Percentiles rank a stretch among this genome's conserved stretches.
phyloP scores from a whole-genome alignment of 53 echinoderm and acorn worm species.

The Temnopleurus reevesii region DNA sequence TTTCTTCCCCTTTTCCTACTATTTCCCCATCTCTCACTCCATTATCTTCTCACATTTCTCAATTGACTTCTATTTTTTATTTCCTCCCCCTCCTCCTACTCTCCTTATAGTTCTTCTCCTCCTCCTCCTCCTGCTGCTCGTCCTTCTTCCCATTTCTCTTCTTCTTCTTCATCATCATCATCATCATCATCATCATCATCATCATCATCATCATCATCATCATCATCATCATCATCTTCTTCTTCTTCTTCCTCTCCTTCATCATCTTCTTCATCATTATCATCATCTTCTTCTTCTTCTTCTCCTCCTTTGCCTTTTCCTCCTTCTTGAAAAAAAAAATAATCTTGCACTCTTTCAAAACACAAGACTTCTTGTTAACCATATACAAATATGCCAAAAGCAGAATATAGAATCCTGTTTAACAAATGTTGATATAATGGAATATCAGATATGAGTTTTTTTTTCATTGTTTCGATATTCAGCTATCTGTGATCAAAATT shows the following conservation, averaged over 20 bases:
- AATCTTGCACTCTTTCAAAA: no score
- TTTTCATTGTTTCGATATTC: no score
- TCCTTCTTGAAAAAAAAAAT: no score
- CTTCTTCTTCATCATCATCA: background rate
- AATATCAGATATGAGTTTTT: no score
- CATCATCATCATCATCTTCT: background rate
- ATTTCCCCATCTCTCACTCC: background rate
- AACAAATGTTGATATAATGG: no score
- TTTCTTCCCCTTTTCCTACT: background rate
- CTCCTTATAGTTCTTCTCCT: background rate
- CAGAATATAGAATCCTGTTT: no score
- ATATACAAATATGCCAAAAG: no score
- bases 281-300: background rate
- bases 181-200: background rate
- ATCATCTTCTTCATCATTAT: background rate
- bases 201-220: background rate
- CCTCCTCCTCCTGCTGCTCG: background rate
- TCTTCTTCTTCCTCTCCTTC: background rate
- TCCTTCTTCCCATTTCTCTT: background rate
- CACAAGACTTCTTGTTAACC: no score
- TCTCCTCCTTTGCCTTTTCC: background rate
- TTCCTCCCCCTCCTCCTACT: background rate
- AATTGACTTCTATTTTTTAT: background rate
- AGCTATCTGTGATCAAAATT: no score
- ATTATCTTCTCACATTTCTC: background rate